phyloP scores from a whole-genome alignment of 2,113 vertebrate species.

The Poeciliopsis occidentalis region DNA sequence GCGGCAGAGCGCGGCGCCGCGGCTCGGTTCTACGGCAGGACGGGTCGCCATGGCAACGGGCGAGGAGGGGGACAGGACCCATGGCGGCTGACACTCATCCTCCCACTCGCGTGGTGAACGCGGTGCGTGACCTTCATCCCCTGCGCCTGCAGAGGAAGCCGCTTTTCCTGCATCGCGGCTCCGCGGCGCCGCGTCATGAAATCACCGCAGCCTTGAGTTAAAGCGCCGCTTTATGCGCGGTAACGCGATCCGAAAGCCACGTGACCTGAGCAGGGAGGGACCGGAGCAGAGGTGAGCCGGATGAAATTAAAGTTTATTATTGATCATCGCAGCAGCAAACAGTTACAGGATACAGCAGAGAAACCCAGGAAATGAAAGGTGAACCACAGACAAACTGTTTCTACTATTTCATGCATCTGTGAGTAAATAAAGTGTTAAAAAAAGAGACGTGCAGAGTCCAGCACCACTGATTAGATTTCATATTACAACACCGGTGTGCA shows the following conservation, averaged over 20 bases:
- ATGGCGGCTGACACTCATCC: constrained; percentile 68
- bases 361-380: neutral
- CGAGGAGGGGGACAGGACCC: constrained; percentile 53
- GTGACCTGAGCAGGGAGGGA: constrained; percentile 16
- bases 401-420: constrained; percentile 27
- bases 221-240: neutral
- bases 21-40: constrained; percentile 84
- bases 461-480: constrained; percentile 36
- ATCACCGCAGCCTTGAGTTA: constrained; percentile 8
- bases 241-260: constrained; percentile 10
- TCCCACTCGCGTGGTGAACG: constrained; percentile 61
- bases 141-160: neutral
- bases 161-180: neutral
- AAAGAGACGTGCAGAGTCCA: constrained; percentile 18
- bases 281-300: constrained; percentile 18
- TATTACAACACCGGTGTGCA: neutral
- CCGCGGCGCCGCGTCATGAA: neutral
- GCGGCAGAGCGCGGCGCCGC: constrained; percentile 62
- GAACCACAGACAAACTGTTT: neutral
- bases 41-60: constrained; percentile 80
- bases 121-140: constrained; percentile 65
- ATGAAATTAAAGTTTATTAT: constrained; percentile 71
- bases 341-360: constrained; percentile 51
- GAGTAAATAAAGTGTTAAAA: constrained; percentile 8
- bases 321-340: constrained; percentile 65